These are phyloP conservation scores for Chrysomallon squamiferum DNA, from an alignment of 1,140 invertebrate species.

Conservation along the genomic window DNA sequence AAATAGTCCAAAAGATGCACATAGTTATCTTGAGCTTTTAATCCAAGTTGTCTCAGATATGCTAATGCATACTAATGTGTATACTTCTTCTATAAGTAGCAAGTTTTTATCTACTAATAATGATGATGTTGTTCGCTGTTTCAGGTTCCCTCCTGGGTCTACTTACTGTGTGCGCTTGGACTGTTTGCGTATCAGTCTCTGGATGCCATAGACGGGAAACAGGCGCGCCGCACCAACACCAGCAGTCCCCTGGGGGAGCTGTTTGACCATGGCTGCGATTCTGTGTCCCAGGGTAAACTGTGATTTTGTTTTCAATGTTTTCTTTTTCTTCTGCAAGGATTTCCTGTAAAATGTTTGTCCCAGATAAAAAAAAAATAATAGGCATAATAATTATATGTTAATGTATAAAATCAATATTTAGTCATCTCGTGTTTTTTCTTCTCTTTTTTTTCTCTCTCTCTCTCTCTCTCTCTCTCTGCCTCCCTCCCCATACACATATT, in stretches of 20 bases:
- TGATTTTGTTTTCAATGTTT: too few species aligned
- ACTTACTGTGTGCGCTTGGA: conserved; percentile 88
- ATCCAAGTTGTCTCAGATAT: too few species aligned
- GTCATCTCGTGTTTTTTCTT: background rate
- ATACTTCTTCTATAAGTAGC: too few species aligned
- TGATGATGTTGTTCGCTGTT: too few species aligned
- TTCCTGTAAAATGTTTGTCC: too few species aligned
- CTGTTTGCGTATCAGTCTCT: conserved; percentile 98
- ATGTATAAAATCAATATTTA: too few species aligned
- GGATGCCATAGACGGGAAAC: conserved; percentile 99
- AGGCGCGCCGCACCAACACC: conserved; percentile 91
- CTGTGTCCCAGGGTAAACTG: conserved; percentile 68
- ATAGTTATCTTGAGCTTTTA: too few species aligned
- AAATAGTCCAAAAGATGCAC: too few species aligned
- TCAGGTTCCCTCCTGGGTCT: conserved; percentile 90
- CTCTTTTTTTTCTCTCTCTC: background rate
- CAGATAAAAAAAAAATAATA: too few species aligned
- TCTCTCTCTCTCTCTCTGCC: background rate
- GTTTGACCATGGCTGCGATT: conserved; percentile 99
- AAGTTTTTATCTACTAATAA: too few species aligned
- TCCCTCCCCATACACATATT: background rate
- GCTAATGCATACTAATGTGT: too few species aligned
- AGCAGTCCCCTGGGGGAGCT: conserved; percentile 94
- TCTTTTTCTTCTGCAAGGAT: background rate
- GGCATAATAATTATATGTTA: too few species aligned